A percentile compares a stretch with the other conserved stretches of the same genome.
Evolutionary conservation across 2,888 invertebrate genomes (phyloP).

Genomic region (Cheilosia vulpina): DNA sequence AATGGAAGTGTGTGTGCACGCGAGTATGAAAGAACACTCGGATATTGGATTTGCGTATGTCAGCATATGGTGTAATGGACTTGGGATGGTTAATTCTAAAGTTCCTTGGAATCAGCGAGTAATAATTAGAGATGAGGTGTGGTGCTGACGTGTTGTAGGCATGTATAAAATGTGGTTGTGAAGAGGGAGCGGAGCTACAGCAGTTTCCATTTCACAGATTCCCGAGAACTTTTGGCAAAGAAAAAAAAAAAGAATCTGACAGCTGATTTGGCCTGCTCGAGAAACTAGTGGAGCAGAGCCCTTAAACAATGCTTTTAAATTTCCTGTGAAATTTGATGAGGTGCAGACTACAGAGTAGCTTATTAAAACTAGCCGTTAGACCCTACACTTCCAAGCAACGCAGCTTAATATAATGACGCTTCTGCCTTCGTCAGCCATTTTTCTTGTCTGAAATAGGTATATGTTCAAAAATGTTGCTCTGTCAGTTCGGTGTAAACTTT

Average conservation of each 20-base stretch:
- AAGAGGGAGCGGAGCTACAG: not conserved
- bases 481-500: too few species aligned
- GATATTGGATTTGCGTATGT: slow-evolving; percentile 35
- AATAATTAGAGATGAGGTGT: not conserved
- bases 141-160: not conserved
- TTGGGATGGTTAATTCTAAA: slow-evolving; percentile 27
- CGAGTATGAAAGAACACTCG: slow-evolving; percentile 12
- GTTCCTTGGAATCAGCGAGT: slow-evolving; percentile 35
- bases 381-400: too few species aligned
- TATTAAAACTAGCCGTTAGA: too few species aligned
- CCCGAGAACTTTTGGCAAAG: not conserved
- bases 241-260: not conserved
- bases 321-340: too few species aligned
- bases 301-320: too few species aligned
- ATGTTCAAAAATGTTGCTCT: too few species aligned
- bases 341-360: too few species aligned
- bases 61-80: slow-evolving; percentile 52
- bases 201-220: not conserved
- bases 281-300: too few species aligned
- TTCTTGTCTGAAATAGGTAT: too few species aligned
- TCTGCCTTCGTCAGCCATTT: too few species aligned
- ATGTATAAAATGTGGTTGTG: not conserved
- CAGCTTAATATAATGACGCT: too few species aligned
- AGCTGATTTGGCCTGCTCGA: too few species aligned
- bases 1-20: slow-evolving; percentile 28